Percentiles rank a stretch among this genome's conserved stretches.
phyloP scores from a whole-genome alignment of 2,888 invertebrate species.

The Odontomyia ornata region DNA sequence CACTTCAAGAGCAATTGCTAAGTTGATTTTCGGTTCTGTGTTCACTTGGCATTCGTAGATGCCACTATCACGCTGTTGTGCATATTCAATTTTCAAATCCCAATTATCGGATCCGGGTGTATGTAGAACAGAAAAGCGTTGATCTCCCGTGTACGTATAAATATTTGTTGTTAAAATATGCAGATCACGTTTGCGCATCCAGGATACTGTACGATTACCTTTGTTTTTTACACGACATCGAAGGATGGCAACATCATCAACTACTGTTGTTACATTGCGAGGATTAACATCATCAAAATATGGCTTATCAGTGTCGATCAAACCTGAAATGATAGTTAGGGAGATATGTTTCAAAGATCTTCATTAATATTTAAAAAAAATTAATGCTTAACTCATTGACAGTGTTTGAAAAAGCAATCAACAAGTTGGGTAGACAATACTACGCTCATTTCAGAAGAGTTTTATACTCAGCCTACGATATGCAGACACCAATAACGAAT shows the following conservation, averaged over 20 bases:
- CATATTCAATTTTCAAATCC: slow-evolving; percentile 85
- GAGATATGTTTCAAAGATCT: not conserved
- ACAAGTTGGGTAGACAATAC: no score
- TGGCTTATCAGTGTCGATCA: slow-evolving; percentile 68
- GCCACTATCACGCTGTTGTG: slow-evolving; percentile 84
- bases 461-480: no score
- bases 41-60: slow-evolving; percentile 91
- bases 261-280: slow-evolving; percentile 83
- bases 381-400: not conserved
- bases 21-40: slow-evolving; percentile 88
- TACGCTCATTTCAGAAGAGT: no score
- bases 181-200: slow-evolving; percentile 66
- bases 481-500: no score
- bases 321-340: slow-evolving; percentile 48
- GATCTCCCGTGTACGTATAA: slow-evolving; percentile 89
- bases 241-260: slow-evolving; percentile 82
- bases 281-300: slow-evolving; percentile 87
- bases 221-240: slow-evolving; percentile 87
- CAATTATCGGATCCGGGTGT: slow-evolving; percentile 86
- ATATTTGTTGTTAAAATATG: slow-evolving; percentile 87
- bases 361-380: not conserved
- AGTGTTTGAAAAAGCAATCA: no score
- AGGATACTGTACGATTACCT: slow-evolving; percentile 79
- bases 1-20: slow-evolving; percentile 78
- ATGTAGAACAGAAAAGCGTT: slow-evolving; percentile 84